phyloP scores from a whole-genome alignment of 2,888 invertebrate genomes.

The Cephus spinipes region DNA sequence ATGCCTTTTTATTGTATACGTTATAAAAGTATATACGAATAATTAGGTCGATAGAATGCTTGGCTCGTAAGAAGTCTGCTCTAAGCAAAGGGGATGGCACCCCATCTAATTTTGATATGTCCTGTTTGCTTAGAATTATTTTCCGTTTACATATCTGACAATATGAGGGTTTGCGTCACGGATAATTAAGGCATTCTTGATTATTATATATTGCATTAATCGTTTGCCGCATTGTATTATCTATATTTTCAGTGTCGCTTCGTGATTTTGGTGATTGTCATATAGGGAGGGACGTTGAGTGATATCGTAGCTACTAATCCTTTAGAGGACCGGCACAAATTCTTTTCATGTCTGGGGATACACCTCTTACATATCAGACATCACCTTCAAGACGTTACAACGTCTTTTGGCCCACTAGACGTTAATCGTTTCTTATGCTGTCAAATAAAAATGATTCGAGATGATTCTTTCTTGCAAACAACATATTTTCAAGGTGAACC shows the following conservation, averaged over 20 bases:
- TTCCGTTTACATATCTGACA: background rate
- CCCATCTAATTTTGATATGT: background rate
- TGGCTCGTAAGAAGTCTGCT: background rate
- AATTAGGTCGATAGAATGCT: background rate
- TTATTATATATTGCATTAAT: background rate
- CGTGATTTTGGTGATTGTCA: background rate
- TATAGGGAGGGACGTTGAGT: background rate
- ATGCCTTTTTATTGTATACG: slow-evolving; percentile 30
- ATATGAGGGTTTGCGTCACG: background rate
- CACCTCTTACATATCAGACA: too few relatives aligned
- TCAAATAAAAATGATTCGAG: background rate
- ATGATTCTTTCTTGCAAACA: background rate
- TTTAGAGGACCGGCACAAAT: background rate
- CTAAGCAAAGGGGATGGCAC: background rate
- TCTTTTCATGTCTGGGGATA: too few relatives aligned
- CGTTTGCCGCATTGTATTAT: background rate
- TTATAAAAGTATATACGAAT: background rate
- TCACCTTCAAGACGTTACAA: too few relatives aligned
- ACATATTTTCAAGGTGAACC: background rate
- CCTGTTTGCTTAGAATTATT: background rate
- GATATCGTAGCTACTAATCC: background rate
- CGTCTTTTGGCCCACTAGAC: too few relatives aligned
- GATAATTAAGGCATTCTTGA: background rate
- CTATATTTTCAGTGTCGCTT: background rate
- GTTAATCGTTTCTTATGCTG: background rate